Base-by-base conservation (phyloP, 2,113 vertebrate genomes). In the Agelaius phoeniceus region DNA sequence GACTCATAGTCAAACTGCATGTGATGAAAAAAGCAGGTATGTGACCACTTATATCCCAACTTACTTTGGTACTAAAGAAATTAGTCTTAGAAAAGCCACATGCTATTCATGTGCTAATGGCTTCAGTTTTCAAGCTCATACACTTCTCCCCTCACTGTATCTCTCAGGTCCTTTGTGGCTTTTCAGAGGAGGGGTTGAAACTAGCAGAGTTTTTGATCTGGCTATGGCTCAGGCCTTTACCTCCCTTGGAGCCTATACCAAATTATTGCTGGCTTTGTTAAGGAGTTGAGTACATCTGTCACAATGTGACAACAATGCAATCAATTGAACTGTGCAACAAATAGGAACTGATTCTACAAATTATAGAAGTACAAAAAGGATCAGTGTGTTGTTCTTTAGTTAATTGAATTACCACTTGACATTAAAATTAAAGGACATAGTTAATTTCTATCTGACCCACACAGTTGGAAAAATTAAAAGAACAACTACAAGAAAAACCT, bases 321-420 rank as follows among this genome's bases (percentile, higher is more conserved):
- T 66, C 41, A 85, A 4, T 12, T 71, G 33, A 94, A 72, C 44
- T 49, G 15, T 49, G 18, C 7, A 81, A 37, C 22, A 68, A 10
- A 81, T n/a, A 89, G 10, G 37, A 96, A 75, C 20, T 23, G 33
- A 89, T 75, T 85, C 20, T 48, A 44, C 26, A 67, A 75, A 82
- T 66, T 39, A 57, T 21, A 10, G 39, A 96, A 77, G 55, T 80
- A 94, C 66, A 79, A 10, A 93, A 52, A 49, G 28, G 33, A 87
- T 68, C 44, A 37, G 4, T 85, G 26, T 67, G 39, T 71, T 76
- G 16, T 57, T 93, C 51, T 31, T 31, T 31, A 75, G 37, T 83
- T 95, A 95, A 93, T 65, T 95, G 76, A 87, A 89, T 82, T 82
- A 74, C 35, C 51, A 78, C 59, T 81, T 91, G 69, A 87, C 28